phyloP scores from a whole-genome alignment of 2,888 invertebrate species.

The Nomada goodeniana region DNA sequence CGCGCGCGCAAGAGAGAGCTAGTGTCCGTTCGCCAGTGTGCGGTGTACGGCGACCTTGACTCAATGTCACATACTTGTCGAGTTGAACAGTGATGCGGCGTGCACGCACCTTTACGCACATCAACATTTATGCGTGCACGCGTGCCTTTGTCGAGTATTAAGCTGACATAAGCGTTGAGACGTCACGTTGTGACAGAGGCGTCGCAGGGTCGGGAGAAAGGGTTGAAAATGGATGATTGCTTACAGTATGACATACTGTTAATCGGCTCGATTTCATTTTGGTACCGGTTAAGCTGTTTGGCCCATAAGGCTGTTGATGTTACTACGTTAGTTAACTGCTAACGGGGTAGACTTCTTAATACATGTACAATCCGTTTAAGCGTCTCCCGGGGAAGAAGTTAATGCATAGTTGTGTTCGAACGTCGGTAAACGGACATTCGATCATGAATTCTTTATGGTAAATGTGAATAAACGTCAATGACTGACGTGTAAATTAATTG shows the following conservation, averaged over 20 bases:
- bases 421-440: too few relatives aligned
- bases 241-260: too few relatives aligned
- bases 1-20: constrained; percentile 12
- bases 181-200: constrained; percentile 12
- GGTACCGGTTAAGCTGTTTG: background rate
- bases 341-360: too few relatives aligned
- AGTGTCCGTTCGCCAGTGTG: constrained; percentile 56
- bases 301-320: background rate
- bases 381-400: too few relatives aligned
- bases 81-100: constrained; percentile 33
- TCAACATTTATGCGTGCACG: background rate
- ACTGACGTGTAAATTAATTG: too few relatives aligned
- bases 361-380: too few relatives aligned
- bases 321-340: too few relatives aligned
- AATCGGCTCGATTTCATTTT: background rate
- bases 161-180: constrained; percentile 13
- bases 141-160: constrained; percentile 44
- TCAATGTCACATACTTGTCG: constrained; percentile 75
- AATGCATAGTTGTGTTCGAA: too few relatives aligned
- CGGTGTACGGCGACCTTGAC: constrained; percentile 73
- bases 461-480: too few relatives aligned
- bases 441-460: too few relatives aligned
- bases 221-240: too few relatives aligned
- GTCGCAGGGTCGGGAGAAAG: constrained; percentile 40
- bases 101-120: constrained; percentile 17